Conservation (phyloP, 2,888 invertebrate species). For the Acanthosoma haemorrhoidale region DNA sequence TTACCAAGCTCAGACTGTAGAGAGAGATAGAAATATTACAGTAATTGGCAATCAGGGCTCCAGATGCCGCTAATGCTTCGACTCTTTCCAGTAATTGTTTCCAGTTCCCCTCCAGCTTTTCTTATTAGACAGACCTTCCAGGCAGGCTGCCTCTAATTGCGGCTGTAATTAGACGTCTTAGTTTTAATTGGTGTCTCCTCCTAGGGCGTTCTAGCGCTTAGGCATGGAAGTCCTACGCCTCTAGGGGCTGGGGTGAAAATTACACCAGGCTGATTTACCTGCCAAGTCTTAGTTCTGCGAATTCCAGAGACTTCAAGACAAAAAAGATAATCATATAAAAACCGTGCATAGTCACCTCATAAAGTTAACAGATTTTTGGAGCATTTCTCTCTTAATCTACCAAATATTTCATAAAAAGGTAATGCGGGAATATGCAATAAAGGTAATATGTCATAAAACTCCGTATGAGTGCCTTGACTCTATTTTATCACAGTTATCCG, state of each 20-base stretch:
- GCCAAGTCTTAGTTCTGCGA: too few relatives aligned
- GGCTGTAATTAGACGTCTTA: constrained; percentile 10
- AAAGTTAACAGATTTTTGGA: too few relatives aligned
- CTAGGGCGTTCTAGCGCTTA: constrained; percentile 5
- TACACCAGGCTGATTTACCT: not conserved
- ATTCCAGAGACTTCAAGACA: too few relatives aligned
- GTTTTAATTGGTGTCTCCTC: constrained; percentile 14
- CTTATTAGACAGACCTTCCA: constrained; percentile 9
- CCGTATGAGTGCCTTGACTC: too few relatives aligned
- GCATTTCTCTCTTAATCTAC: too few relatives aligned
- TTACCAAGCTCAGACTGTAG: constrained; percentile 26
- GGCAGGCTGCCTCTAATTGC: constrained; percentile 7
- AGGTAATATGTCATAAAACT: too few relatives aligned
- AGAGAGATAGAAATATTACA: constrained; percentile 36
- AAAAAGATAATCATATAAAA: too few relatives aligned
- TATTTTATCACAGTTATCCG: too few relatives aligned
- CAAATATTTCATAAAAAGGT: too few relatives aligned
- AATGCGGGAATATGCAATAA: too few relatives aligned
- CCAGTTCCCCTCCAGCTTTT: constrained; percentile 3
- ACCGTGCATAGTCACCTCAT: too few relatives aligned
- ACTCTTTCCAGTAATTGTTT: constrained; percentile 31
- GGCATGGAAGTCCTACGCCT: not conserved
- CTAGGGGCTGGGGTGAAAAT: not conserved
- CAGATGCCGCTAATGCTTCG: constrained; percentile 36
- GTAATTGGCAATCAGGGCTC: constrained; percentile 38